phyloP scores from a whole-genome alignment of 2,888 invertebrate genomes.

The Dysmachus trigonus region DNA sequence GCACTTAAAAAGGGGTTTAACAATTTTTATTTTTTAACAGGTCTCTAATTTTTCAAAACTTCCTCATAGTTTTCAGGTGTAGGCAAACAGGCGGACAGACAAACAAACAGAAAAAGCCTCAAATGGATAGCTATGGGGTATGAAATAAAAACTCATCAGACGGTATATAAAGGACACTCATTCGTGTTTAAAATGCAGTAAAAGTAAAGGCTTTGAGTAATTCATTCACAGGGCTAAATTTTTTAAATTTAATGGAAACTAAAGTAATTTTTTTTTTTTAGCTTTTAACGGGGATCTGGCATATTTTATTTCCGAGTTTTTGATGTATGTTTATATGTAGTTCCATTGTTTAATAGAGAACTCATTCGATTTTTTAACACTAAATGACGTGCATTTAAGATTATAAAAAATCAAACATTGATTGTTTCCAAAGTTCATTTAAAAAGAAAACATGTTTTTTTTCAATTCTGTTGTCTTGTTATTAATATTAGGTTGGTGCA shows the following conservation, averaged over 20 bases:
- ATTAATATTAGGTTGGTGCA: no score
- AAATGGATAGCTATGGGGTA: background rate
- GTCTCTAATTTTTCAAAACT: background rate
- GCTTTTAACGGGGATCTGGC: no score
- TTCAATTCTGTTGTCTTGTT: no score
- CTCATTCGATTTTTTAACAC: no score
- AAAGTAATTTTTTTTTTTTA: no score
- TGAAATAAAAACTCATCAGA: background rate
- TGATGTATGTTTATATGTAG: no score
- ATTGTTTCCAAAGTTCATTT: no score
- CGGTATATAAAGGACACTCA: background rate
- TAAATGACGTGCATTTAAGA: no score
- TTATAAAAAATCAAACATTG: no score
- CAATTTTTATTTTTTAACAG: background rate
- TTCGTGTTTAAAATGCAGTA: background rate
- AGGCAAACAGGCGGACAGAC: background rate
- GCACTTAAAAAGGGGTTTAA: background rate
- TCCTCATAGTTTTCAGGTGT: background rate
- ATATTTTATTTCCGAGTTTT: no score
- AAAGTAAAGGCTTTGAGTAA: background rate
- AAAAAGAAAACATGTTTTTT: no score
- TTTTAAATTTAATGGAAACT: background rate
- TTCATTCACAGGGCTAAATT: background rate
- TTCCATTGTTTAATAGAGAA: no score
- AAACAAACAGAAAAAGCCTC: background rate